Evolutionary conservation across 2,888 invertebrate genomes (phyloP).

Genomic region (Hydrotaea cyrtoneurina): DNA sequence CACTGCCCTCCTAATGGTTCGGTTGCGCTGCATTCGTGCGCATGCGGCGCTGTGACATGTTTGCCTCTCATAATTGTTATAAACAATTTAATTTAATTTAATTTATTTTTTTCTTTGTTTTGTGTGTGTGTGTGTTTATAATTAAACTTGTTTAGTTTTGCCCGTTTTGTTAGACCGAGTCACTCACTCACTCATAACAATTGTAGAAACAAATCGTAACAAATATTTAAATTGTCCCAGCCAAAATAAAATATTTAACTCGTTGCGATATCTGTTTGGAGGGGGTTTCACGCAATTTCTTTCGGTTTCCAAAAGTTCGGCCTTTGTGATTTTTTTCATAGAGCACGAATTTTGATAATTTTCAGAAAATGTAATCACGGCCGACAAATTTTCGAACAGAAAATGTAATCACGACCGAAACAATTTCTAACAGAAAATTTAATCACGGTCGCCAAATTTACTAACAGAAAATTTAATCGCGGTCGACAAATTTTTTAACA

Average conservation of each 20-base stretch:
- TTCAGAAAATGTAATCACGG: no score
- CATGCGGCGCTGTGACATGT: neutral
- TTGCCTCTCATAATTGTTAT: constrained; percentile 43
- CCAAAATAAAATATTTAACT: neutral
- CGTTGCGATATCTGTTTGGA: neutral
- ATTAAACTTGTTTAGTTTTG: constrained; percentile 37
- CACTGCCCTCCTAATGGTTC: constrained; percentile 13
- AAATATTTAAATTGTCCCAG: neutral
- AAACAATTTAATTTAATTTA: constrained; percentile 31
- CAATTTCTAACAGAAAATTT: no score
- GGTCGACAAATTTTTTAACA: no score
- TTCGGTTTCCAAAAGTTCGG: no score
- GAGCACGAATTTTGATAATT: no score
- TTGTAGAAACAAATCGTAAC: neutral
- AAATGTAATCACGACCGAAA: no score
- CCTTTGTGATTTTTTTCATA: no score
- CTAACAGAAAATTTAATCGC: no score
- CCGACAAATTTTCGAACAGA: no score
- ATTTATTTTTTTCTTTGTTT: no score
- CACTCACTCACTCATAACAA: neutral
- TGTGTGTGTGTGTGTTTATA: constrained; percentile 2
- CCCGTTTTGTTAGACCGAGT: neutral
- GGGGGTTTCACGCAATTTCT: no score
- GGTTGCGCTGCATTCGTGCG: neutral
- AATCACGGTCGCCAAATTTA: no score